phyloP scores from a whole-genome alignment of 2,113 vertebrate species.

The Caretta caretta region DNA sequence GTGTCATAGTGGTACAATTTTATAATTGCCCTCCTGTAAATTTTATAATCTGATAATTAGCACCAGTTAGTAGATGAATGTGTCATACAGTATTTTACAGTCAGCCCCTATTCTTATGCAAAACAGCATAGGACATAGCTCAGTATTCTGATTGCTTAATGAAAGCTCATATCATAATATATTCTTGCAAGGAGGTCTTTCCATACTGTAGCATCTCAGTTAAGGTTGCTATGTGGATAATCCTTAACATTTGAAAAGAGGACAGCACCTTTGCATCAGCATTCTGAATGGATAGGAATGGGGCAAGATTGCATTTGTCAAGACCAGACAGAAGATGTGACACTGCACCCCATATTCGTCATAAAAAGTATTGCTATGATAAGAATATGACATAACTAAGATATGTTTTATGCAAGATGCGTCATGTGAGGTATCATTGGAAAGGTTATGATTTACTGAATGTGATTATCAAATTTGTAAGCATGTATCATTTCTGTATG shows the following conservation, averaged over 20 bases:
- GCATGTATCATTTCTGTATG: no score
- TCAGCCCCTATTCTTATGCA: not conserved
- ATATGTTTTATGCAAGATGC: no score
- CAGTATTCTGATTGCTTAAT: not conserved
- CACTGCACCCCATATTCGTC: no score
- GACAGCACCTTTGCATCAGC: no score
- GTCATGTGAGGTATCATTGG: no score
- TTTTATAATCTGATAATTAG: not conserved
- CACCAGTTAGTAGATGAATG: not conserved
- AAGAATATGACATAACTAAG: no score
- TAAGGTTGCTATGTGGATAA: not conserved
- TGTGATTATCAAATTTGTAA: no score
- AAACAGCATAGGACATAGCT: not conserved
- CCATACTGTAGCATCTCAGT: not conserved
- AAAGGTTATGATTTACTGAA: no score
- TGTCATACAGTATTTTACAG: not conserved
- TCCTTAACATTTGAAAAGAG: not conserved
- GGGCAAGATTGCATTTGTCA: no score
- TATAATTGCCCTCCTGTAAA: not conserved
- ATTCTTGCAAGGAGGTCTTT: not conserved
- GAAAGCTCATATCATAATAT: not conserved
- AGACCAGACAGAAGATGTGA: no score
- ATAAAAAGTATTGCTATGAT: no score
- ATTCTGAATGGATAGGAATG: no score
- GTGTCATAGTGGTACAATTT: not conserved